Evolutionary conservation across 2,888 invertebrate species (phyloP), one percentile per base, ranked within the genome.

Genomic region (Erebia palarica): DNA sequence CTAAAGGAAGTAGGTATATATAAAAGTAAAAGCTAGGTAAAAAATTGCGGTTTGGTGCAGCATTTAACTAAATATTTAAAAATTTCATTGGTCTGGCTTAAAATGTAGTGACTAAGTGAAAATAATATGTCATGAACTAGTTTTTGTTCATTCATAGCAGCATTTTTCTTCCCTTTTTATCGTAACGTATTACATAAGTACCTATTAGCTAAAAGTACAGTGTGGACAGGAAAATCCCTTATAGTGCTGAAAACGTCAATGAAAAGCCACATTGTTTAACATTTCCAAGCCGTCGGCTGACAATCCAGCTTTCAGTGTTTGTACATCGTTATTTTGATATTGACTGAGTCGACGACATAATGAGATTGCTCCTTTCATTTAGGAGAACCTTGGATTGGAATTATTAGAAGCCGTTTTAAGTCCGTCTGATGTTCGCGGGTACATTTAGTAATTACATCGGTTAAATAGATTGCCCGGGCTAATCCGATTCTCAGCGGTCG

Each of bases 381-480:
- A n/a, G 49, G 4, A 42, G 27, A 16, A 51, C 16, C 63, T 21
- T 14, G 18, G 14, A 58, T 58, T 1, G 14, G 64, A 49, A 71
- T 73, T 71, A 75, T 67, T 58, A 65, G 63, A 61, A 59, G 61
- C 69, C 69, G 64, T 71, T 75, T 75, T 73, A 71, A 73, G 65
- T 71, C 73, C 64, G 60, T 71, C 67, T 69, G 75, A 69, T 87
- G 87, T 82, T 82, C 71, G 69, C 74, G 78, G 87, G 80, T 83
- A 84, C 86, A 84, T 84, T 89, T 87, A 82, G 87, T 88, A 88
- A 90, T 90, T 89, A 75, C 75, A 74, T 71, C 67, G 75, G 80
- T 87, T 85, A 85, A 86, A 86, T 83, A 82, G 86, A 89, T 90
- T 88, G 82, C 75, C 75, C 16, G 61, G 73, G 77, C 82, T 88